Conservation (phyloP, 2,797 vertebrate species). For the Champsocephalus gunnari region DNA sequence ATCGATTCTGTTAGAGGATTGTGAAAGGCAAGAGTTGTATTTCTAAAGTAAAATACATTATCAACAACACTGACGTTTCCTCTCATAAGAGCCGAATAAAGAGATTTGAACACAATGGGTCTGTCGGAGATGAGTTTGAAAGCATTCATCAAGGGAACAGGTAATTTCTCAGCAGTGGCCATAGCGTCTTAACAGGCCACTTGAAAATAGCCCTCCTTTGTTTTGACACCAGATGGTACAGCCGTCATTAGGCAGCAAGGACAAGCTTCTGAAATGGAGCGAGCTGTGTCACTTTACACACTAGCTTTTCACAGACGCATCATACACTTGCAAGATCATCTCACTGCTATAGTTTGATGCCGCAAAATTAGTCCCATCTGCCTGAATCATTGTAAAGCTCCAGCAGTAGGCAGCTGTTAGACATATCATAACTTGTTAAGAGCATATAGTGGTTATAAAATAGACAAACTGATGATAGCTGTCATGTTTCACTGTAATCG, state of each 20-base stretch:
- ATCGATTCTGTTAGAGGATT: slow-evolving; percentile 21
- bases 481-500: slow-evolving; percentile 2
- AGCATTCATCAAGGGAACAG: slow-evolving; percentile 42
- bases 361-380: slow-evolving; percentile 39
- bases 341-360: slow-evolving; percentile 48
- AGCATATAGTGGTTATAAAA: background rate
- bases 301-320: slow-evolving; percentile 53
- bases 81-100: slow-evolving; percentile 37
- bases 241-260: slow-evolving; percentile 45
- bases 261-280: slow-evolving; percentile 46
- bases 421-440: slow-evolving; percentile 5
- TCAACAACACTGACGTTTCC: slow-evolving; percentile 6
- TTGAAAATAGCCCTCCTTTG: slow-evolving; percentile 37
- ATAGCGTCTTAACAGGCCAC: slow-evolving; percentile 35
- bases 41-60: slow-evolving; percentile 39
- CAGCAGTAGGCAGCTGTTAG: slow-evolving; percentile 14
- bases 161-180: slow-evolving; percentile 34
- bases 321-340: slow-evolving; percentile 39
- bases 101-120: slow-evolving; percentile 61
- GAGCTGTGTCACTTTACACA: slow-evolving; percentile 46
- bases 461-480: too few relatives aligned
- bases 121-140: slow-evolving; percentile 47
- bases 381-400: slow-evolving; percentile 27
- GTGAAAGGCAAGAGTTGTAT: slow-evolving; percentile 23
- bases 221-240: slow-evolving; percentile 63